Conservation (phyloP, 2,113 vertebrate species). For the Cynoglossus semilaevis region DNA sequence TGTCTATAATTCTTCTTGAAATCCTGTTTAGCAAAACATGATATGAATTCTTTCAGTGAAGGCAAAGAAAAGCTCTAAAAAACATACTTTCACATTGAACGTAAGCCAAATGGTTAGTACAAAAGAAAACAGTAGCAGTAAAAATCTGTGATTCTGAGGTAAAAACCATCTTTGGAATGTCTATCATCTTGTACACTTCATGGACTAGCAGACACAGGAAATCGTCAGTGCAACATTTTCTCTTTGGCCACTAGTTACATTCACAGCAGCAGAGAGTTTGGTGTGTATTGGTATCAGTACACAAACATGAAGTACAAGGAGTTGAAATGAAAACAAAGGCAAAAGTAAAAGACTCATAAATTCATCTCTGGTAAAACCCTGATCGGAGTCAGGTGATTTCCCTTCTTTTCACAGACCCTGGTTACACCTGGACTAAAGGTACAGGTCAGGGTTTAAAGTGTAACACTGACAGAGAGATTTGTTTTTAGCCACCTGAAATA, state of each 20-base stretch:
- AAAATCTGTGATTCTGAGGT: background rate
- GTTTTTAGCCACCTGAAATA: too few relatives aligned
- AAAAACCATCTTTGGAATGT: too few relatives aligned
- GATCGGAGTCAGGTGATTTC: background rate
- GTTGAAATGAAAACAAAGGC: background rate
- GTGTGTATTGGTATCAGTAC: conserved; percentile 3
- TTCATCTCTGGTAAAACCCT: background rate
- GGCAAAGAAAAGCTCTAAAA: too few relatives aligned
- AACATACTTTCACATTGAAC: too few relatives aligned
- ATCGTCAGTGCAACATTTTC: background rate
- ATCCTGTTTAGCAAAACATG: too few relatives aligned
- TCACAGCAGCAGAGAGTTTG: conserved; percentile 7
- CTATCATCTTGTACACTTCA: background rate
- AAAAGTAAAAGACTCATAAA: background rate
- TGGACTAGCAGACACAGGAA: conserved; percentile 3
- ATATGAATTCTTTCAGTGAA: too few relatives aligned
- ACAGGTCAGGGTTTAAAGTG: too few relatives aligned
- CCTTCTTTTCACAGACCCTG: too few relatives aligned
- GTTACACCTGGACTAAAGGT: too few relatives aligned
- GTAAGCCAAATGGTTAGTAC: background rate
- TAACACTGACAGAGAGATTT: too few relatives aligned
- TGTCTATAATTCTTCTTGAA: too few relatives aligned
- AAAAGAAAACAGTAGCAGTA: conserved; percentile 6
- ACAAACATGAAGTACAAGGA: conserved; percentile 1
- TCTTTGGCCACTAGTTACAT: conserved; percentile 37